A percentile compares a stretch with the other conserved stretches of the same genome.
Conservation (phyloP, 2,888 invertebrate species). For the Erebia ligea region DNA sequence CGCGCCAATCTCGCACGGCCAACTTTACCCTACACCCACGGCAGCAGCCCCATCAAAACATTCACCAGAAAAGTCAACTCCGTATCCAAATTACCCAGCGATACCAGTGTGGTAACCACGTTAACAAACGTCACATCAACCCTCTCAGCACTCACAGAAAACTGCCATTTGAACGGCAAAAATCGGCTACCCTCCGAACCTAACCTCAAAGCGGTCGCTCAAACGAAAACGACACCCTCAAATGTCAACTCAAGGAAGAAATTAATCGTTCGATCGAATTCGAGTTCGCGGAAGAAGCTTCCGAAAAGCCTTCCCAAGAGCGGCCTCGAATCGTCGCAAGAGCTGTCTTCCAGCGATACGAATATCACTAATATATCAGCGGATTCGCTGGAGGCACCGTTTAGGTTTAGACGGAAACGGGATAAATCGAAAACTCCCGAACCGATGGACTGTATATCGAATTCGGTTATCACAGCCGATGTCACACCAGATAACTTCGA, state of each 20-base stretch:
- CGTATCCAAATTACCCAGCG: constrained; percentile 56
- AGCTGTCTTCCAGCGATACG: constrained; percentile 77
- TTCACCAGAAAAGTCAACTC: constrained; percentile 65
- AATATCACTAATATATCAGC: constrained; percentile 77
- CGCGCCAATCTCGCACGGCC: constrained; percentile 75
- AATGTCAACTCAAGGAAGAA: constrained; percentile 68
- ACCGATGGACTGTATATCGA: constrained; percentile 74
- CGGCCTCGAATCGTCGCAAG: constrained; percentile 66
- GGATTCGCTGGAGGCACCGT: constrained; percentile 74
- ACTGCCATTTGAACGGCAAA: constrained; percentile 76
- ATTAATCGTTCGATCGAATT: constrained; percentile 71
- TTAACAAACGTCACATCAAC: constrained; percentile 71
- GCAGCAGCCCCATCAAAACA: constrained; percentile 67
- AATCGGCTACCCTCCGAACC: constrained; percentile 72
- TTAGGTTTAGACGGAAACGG: constrained; percentile 73
- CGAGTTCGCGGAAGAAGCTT: constrained; percentile 70
- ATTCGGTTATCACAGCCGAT: constrained; percentile 72
- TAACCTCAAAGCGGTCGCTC: constrained; percentile 60
- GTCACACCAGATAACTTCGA: constrained; percentile 74
- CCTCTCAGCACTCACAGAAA: constrained; percentile 72
- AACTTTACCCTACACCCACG: constrained; percentile 63
- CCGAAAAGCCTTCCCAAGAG: constrained; percentile 65
- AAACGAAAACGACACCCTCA: constrained; percentile 53
- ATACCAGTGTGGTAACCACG: constrained; percentile 57
- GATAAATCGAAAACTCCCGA: constrained; percentile 76